Conservation (phyloP, 1,140 invertebrate species). For the Leptinotarsa defecta region DNA sequence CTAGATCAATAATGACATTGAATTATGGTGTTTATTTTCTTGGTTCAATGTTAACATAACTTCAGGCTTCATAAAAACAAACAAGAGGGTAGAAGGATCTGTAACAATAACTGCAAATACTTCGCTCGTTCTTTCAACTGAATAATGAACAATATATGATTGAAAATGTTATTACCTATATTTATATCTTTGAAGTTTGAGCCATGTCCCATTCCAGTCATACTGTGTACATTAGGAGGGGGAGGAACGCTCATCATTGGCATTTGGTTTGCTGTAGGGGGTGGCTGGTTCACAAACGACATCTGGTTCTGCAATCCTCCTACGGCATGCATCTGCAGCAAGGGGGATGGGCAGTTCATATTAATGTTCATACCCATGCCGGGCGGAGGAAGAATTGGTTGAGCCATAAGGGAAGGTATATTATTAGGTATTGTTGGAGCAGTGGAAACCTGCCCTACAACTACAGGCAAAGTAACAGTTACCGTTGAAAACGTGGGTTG, state of each 20-base stretch:
- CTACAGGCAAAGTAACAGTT: constrained; percentile 38
- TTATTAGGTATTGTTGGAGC: constrained; percentile 46
- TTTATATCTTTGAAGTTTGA: constrained; percentile 42
- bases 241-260: constrained; percentile 58
- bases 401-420: constrained; percentile 54
- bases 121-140: no score
- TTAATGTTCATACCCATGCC: constrained; percentile 58
- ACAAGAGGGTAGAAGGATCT: background rate
- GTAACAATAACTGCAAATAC: no score
- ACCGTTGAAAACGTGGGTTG: constrained; percentile 37
- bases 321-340: constrained; percentile 41
- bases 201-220: constrained; percentile 37
- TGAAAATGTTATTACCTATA: constrained; percentile 42
- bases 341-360: constrained; percentile 48
- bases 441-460: constrained; percentile 39
- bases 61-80: no score
- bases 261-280: constrained; percentile 51
- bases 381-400: constrained; percentile 56
- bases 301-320: constrained; percentile 38
- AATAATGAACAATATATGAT: constrained; percentile 5
- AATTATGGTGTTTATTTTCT: no score
- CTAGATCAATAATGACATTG: no score
- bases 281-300: constrained; percentile 46
- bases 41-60: no score
- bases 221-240: constrained; percentile 13